Percentiles rank a stretch among this genome's conserved stretches.
These are phyloP conservation scores for Neogale vison DNA, from an alignment of 2,113 vertebrate species.

Conservation along the genomic window DNA sequence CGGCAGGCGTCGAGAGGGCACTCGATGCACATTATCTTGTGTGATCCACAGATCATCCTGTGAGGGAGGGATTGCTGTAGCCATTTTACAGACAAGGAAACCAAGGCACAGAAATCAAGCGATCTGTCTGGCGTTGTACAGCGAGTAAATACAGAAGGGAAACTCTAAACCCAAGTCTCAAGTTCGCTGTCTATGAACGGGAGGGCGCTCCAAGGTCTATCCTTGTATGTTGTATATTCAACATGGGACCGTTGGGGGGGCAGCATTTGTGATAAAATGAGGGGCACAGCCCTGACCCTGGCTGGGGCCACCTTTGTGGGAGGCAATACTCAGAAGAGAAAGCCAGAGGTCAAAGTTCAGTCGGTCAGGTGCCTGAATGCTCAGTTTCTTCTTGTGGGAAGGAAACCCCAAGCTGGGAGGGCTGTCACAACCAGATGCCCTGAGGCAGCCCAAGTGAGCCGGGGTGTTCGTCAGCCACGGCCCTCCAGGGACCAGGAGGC, in stretches of 20 bases:
- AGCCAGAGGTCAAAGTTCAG: neutral
- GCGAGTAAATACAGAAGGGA: neutral
- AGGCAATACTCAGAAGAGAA: neutral
- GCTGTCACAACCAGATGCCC: fast-evolving
- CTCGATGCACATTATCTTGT: neutral
- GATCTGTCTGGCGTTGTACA: neutral
- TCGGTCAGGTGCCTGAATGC: neutral
- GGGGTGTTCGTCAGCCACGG: no score
- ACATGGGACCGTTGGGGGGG: neutral
- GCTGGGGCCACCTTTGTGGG: neutral
- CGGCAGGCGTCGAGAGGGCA: fast-evolving
- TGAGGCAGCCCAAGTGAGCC: neutral
- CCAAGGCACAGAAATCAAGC: neutral
- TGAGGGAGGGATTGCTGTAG: neutral
- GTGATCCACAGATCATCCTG: neutral
- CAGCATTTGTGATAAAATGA: neutral
- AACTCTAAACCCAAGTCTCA: neutral
- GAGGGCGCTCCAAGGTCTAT: neutral
- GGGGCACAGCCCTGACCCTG: no score
- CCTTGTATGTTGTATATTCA: neutral
- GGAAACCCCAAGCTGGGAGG: neutral
- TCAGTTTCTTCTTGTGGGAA: neutral
- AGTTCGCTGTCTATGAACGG: neutral
- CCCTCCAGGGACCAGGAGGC: fast-evolving
- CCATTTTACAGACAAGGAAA: neutral